These are phyloP conservation scores for Terebella lapidaria DNA, from an alignment of 2,888 invertebrate genomes.

Conservation along the genomic window DNA sequence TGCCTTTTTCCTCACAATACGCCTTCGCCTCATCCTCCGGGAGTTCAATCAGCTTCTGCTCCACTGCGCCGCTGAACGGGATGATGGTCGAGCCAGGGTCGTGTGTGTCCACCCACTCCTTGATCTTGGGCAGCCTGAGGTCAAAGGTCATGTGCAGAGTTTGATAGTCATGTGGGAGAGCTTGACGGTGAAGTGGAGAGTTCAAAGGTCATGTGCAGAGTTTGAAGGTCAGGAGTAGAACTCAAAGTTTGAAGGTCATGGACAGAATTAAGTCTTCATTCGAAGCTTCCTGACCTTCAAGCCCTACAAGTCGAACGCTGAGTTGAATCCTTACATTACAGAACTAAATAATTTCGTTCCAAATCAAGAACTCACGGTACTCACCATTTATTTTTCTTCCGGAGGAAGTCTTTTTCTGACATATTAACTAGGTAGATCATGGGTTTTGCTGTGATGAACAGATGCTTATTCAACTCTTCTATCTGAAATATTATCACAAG, in stretches of 20 bases:
- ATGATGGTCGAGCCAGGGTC: slow-evolving; percentile 91
- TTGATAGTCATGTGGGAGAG: no score
- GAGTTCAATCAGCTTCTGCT: slow-evolving; percentile 75
- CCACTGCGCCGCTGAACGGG: slow-evolving; percentile 92
- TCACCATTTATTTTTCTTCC: slow-evolving; percentile 97
- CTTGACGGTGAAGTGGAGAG: no score
- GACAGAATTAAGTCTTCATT: no score
- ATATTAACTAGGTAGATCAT: slow-evolving; percentile 95
- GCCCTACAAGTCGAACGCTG: no score
- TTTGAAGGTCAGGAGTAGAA: no score
- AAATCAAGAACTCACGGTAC: no score
- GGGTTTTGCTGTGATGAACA: slow-evolving; percentile 96
- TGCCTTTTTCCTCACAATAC: slow-evolving; percentile 7
- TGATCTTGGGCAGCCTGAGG: slow-evolving; percentile 84
- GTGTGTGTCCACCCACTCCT: slow-evolving; percentile 96
- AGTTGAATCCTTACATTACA: no score
- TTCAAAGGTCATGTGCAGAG: no score
- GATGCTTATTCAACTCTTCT: slow-evolving; percentile 89
- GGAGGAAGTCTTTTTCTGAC: slow-evolving; percentile 94
- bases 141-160: neutral
- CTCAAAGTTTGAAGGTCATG: no score
- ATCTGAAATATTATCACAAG: slow-evolving; percentile 63
- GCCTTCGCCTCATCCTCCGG: slow-evolving; percentile 54
- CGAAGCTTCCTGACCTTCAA: no score
- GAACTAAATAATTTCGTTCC: no score